phyloP scores from a whole-genome alignment of 2,797 vertebrate species.

The Babyrousa celebensis region DNA sequence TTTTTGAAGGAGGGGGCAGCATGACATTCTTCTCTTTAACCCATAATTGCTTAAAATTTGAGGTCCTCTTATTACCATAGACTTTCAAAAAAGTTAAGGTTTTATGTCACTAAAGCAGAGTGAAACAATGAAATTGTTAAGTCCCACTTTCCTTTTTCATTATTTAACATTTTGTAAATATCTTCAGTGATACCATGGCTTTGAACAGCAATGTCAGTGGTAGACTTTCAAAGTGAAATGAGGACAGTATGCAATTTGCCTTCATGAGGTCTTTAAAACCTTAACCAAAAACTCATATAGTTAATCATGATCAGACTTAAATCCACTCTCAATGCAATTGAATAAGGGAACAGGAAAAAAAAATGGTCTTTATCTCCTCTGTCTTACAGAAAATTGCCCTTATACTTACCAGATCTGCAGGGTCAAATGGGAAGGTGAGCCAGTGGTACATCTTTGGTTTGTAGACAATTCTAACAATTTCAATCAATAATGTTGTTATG shows the following conservation, averaged over 20 bases:
- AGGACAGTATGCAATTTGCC: neutral
- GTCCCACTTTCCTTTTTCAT: neutral
- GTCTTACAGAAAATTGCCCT: neutral
- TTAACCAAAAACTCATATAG: neutral
- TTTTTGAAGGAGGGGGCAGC: constrained; percentile 80
- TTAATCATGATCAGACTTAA: neutral
- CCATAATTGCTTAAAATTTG: constrained; percentile 4
- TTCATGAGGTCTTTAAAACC: neutral
- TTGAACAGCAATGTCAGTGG: neutral
- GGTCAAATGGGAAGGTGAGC: constrained; percentile 82
- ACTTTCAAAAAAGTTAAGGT: constrained; percentile 66
- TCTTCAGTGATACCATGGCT: neutral
- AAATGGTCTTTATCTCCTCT: constrained; percentile 27
- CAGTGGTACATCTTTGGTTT: constrained; percentile 71
- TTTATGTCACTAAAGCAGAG: neutral
- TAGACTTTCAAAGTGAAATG: constrained; percentile 36
- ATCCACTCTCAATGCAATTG: neutral
- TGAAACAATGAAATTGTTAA: neutral
- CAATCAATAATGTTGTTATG: constrained; percentile 81
- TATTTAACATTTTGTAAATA: neutral
- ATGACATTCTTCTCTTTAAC: neutral
- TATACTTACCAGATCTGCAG: neutral
- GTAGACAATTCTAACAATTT: constrained; percentile 46
- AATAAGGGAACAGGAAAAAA: neutral
- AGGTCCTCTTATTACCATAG: constrained; percentile 82